Base-by-base conservation (phyloP, 2,888 invertebrate genomes). In the Odontocolon sp. region DNA sequence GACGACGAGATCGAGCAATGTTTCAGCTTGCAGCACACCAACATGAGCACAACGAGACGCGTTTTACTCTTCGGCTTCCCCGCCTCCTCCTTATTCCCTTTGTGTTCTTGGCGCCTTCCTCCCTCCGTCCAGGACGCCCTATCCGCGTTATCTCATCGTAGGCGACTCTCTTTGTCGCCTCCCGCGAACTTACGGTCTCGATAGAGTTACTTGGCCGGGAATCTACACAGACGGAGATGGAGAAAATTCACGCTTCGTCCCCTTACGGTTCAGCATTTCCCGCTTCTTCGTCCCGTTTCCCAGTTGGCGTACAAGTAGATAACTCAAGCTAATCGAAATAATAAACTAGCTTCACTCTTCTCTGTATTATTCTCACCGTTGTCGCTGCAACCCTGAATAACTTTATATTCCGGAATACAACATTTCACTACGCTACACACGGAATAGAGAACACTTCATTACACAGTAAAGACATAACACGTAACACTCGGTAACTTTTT, bases 91-190 rank as follows among this genome's bases (percentile, higher is more conserved):
- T 64, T 33, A 47, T 42, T 61, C 31, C 66, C 68, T 69, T 76
- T 74, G 68, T 79, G 67, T 70, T 70, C 52, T 67, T 76, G 66
- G 59, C 33, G 9, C 36, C 56, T 56, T 57, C 57, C 54, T 18
- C n/a, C 33, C 33, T 31, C 26, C 26, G 23, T 6, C 47, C 21
- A 18, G 56, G 14, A 28, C 66, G 31, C 31, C 23, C 54, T 45
- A 28, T 14, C n/a, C n/a, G n/a, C n/a, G n/a, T n/a, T 70, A 42
- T 73, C 67, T 40, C 73, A 42, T 67, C 67, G 50, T 31, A 54
- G 47, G 50, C 69, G 63, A 67, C 69, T 57, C 54, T 70, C 79
- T 73, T 73, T 69, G 72, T 70, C 67, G 56, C 70, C 40, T 59
- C 64, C 26, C 36, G 21, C 47, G 42, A 16, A 36, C 36, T 14